Base-by-base conservation (phyloP, 2,113 vertebrate genomes). In the Tangachromis dhanisi region DNA sequence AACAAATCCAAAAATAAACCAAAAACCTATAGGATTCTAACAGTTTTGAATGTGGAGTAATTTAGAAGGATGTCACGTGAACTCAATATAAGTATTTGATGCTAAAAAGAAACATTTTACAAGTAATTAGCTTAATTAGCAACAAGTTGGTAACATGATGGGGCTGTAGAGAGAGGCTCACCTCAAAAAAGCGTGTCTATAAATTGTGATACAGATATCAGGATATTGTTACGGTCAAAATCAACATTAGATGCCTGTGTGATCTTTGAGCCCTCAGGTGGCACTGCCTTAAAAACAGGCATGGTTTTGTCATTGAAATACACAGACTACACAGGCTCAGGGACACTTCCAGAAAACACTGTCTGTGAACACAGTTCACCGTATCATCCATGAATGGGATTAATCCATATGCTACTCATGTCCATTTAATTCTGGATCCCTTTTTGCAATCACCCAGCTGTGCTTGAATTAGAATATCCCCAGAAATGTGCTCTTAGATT, bases 131-230 rank as follows among this genome's bases (percentile, higher is more conserved):
- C 5, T 71, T 71, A 42, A 47, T 26, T 45, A 9, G 68, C 21
- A 73, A 45, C 13, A 45, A 17, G 40, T 45, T 45, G 21, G 9
- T 73, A 45, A 73, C 40, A 47, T 73, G 21, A 29, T 47, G 6
- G 21, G 21, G 8, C 6, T 63, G 17, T 73, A 47, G 31, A 66
- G 17, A 38, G 61, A 66, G 2, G 3, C 10, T 66, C 31, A 66
- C 31, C 10, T 12, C 7, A 17, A 26, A 47, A 47, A 76, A 17
- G 40, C 0, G 1, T 0, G 24, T 1, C 0, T 17, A 47, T 3
- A 76, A 10, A 47, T 76, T 47, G 40, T 76, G 40, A 1, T 11
- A 3, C 68, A 76, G 61, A 29, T 76, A 17, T 29, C 14, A 29
- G 4, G 9, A 71, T 71, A 71, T 40, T 71, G 63, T 71, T 71